Evolutionary conservation across 2,797 vertebrate genomes (phyloP), one percentile per base, ranked within the genome.

Genomic region (Rhinogobio ventralis): DNA sequence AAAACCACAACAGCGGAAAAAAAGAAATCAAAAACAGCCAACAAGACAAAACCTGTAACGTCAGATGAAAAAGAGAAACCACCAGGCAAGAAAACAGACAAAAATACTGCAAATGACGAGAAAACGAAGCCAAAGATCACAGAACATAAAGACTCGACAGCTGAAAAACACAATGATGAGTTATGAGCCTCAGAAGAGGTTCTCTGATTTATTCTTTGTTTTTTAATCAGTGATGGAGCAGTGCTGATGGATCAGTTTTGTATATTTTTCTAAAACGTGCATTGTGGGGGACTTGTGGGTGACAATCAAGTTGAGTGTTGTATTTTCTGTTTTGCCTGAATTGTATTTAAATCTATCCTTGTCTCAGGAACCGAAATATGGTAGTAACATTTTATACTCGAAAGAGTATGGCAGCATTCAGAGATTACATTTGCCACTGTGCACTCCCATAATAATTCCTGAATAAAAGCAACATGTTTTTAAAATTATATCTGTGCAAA

Each of bases 151-250:
- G 88, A 90, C 28, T 83, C 87, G 3, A 68, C 84, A 23, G 86
- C 89, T 53, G 91, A 91, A 74, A 88, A 87, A 6, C 10, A 30
- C 77, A 95, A 93, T 42, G 91, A 89, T 0, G 96, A 96, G 89
- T 91, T 96, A 91, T 96, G 94, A 96, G 87, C 19, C 0, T 11
- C 72, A 60, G 23, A 72, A 57, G 2, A 30, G n/a, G 7, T 39
- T 69, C 39, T 53, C 5, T 57, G 45, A 6, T 28, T 75, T 28
- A 23, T 74, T 77, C 53, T 46, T 23, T 10, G 20, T 13, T 30
- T 75, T 81, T 64, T 42, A 82, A 36, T 4, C n/a, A 1, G 83
- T 77, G 71, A 67, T 11, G 51, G 46, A 60, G 78, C 57, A 33
- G 23, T 81, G 30, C 7, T 64, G 19, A 74, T 33, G 30, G 30